Evolutionary conservation across 1,140 invertebrate species (phyloP).

Genomic region (Scaptomyza pallida): DNA sequence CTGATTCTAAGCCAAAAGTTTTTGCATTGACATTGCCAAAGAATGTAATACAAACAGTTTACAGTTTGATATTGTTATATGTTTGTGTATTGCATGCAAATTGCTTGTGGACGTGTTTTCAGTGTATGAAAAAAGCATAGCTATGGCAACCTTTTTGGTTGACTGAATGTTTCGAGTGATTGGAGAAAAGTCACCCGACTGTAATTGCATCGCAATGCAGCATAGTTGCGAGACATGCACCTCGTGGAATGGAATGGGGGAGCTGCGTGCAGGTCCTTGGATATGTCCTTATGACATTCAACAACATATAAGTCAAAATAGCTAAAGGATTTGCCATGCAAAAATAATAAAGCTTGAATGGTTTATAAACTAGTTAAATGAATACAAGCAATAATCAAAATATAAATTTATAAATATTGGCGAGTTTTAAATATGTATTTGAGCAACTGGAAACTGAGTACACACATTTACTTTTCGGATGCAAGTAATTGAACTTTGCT

Average conservation of each 20-base stretch:
- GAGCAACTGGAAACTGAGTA: constrained; percentile 67
- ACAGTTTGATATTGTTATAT: neutral
- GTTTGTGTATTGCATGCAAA: constrained; percentile 39
- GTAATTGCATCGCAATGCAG: neutral
- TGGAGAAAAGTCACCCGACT: neutral
- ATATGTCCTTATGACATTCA: constrained; percentile 8
- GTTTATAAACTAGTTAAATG: neutral
- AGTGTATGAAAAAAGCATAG: constrained; percentile 13
- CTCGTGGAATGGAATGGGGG: no score
- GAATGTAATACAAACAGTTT: neutral
- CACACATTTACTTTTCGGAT: constrained; percentile 74
- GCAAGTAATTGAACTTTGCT: constrained; percentile 25
- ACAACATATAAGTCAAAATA: constrained; percentile 7
- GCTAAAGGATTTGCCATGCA: constrained; percentile 55
- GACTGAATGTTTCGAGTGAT: constrained; percentile 1
- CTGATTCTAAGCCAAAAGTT: neutral
- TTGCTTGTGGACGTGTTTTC: constrained; percentile 11
- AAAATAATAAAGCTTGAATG: constrained; percentile 5
- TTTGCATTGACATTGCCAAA: neutral
- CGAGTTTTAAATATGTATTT: constrained; percentile 26
- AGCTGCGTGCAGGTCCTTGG: neutral
- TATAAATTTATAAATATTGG: constrained; percentile 4
- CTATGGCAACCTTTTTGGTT: neutral
- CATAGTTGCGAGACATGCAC: constrained; percentile 3
- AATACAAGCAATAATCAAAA: constrained; percentile 1